Conservation (phyloP, 2,113 vertebrate species). For the Motacilla alba region DNA sequence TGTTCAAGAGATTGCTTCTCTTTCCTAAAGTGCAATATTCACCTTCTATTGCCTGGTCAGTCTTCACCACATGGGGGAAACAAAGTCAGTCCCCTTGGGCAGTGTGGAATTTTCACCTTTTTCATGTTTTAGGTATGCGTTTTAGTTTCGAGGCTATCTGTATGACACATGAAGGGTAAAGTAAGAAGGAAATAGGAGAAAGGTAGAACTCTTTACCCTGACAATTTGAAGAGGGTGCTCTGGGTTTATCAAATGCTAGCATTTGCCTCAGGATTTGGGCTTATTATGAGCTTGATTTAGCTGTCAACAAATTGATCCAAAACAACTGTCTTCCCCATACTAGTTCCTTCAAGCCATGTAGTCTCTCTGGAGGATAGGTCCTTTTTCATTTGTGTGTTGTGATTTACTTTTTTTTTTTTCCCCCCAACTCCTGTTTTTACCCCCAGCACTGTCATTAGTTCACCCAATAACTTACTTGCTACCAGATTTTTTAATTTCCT, state of each 20-base stretch:
- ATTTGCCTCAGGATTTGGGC: background rate
- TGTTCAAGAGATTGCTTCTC: background rate
- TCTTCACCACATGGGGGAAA: background rate
- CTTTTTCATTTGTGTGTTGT: background rate
- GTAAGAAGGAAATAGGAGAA: background rate
- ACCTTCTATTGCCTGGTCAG: background rate
- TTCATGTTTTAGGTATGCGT: background rate
- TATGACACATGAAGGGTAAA: accelerated
- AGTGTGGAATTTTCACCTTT: background rate
- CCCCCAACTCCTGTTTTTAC: background rate
- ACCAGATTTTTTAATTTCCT: background rate
- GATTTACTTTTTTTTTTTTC: accelerated
- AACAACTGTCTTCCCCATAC: background rate
- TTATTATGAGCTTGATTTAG: background rate
- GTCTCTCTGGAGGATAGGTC: background rate
- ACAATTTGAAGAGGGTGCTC: background rate
- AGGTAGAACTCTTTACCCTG: background rate
- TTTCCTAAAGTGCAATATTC: background rate
- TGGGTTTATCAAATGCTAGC: background rate
- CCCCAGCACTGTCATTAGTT: background rate
- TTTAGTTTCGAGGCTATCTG: background rate
- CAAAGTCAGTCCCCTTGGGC: background rate
- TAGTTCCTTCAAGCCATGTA: background rate
- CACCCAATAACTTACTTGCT: background rate
- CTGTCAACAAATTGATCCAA: background rate